Evolutionary conservation across 2,888 invertebrate genomes (phyloP).

Genomic region (Ophion costatus): DNA sequence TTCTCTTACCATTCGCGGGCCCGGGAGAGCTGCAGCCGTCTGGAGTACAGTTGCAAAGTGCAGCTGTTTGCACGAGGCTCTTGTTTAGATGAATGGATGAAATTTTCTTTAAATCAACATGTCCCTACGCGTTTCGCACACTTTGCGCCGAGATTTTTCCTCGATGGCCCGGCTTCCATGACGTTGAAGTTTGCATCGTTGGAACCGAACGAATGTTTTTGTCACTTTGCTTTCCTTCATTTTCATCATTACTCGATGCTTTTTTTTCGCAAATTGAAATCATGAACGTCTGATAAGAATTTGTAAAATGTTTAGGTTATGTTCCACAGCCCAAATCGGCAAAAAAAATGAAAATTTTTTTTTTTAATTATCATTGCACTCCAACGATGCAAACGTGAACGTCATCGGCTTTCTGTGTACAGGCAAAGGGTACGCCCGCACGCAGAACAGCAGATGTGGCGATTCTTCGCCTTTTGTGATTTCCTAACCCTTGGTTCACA

Average conservation of each 20-base stretch:
- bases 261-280: no score
- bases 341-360: no score
- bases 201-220: no score
- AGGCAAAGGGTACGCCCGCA: neutral
- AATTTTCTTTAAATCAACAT: conserved; percentile 19
- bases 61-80: conserved; percentile 34
- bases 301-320: no score
- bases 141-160: conserved; percentile 37
- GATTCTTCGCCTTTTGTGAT: conserved; percentile 58
- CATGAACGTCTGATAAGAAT: no score
- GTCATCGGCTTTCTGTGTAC: neutral
- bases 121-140: conserved; percentile 11
- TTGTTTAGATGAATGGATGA: conserved; percentile 7
- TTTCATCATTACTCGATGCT: no score
- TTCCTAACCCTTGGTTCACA: neutral
- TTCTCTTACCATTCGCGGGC: neutral
- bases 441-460: conserved; percentile 60
- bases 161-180: conserved; percentile 4
- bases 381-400: no score
- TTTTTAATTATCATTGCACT: no score
- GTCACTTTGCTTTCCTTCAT: no score
- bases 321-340: no score
- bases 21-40: neutral
- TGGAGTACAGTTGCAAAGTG: conserved; percentile 43
- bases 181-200: neutral